phyloP scores from a whole-genome alignment of 37 sponge, comb jelly and placozoan genomes.

The Cladorhizidae sp. region DNA sequence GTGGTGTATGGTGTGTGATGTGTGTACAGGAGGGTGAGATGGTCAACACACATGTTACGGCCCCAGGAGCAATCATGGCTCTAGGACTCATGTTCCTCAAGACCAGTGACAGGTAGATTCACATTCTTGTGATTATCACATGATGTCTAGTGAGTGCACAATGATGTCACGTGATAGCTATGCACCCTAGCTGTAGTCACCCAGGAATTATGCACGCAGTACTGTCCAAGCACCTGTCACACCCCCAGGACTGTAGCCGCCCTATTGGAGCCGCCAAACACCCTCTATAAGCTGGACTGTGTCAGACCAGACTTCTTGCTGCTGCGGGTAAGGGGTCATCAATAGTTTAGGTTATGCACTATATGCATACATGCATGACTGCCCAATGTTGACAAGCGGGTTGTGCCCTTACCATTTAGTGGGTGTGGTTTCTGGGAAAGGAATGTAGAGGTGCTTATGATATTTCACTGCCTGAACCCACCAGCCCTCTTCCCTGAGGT shows the following conservation, averaged over 20 bases:
- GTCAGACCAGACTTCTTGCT: constrained; percentile 86
- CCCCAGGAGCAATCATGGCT: constrained; percentile 87
- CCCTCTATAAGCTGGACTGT: constrained; percentile 57
- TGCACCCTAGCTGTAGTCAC: too few species aligned
- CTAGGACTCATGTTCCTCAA: constrained; percentile 90
- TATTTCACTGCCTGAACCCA: too few species aligned
- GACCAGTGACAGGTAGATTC: constrained; percentile 61
- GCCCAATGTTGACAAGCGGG: too few species aligned
- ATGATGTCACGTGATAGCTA: too few species aligned
- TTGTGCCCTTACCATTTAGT: too few species aligned
- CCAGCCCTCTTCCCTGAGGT: too few species aligned
- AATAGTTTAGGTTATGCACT: too few species aligned
- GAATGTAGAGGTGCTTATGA: too few species aligned
- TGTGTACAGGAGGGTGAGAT: constrained; percentile 63
- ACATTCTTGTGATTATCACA: neutral
- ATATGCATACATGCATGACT: too few species aligned
- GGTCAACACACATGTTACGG: constrained; percentile 85
- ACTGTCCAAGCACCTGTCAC: too few species aligned
- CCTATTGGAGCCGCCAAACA: constrained; percentile 57
- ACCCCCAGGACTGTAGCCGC: constrained; percentile 47
- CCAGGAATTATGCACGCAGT: too few species aligned
- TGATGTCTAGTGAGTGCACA: neutral
- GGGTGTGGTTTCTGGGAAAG: too few species aligned
- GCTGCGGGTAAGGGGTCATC: constrained; percentile 54
- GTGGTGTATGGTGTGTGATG: neutral